These are phyloP conservation scores for Apus apus DNA, from an alignment of 2,113 vertebrate species.

Conservation along the genomic window DNA sequence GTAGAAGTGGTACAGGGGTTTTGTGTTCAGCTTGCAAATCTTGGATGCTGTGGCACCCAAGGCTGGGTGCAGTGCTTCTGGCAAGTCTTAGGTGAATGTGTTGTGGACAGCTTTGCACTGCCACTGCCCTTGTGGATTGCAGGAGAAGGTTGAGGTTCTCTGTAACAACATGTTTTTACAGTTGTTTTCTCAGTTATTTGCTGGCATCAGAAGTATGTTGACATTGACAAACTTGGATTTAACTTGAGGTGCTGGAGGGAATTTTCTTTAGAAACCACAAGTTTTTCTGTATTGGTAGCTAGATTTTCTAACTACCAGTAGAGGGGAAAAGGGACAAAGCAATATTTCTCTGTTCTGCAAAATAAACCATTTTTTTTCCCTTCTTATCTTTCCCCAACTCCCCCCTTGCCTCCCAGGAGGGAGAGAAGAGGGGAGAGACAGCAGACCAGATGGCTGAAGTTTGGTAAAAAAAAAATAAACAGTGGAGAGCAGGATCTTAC, in stretches of 20 bases:
- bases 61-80: not conserved
- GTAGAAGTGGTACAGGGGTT: not conserved
- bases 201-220: not conserved
- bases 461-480: not conserved
- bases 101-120: fast-evolving
- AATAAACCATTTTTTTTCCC: not conserved
- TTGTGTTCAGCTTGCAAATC: not conserved
- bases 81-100: not conserved
- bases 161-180: not conserved
- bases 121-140: not conserved
- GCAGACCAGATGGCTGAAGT: not conserved
- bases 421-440: not conserved
- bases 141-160: not conserved
- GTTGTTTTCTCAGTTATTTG: not conserved
- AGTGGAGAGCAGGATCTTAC: not conserved
- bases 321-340: not conserved
- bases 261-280: not conserved
- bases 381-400: not conserved
- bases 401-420: not conserved
- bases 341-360: not conserved
- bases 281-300: not conserved
- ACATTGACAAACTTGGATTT: not conserved
- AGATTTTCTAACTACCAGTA: not conserved
- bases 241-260: not conserved
- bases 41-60: not conserved